Conservation (phyloP, 2,888 invertebrate species). For the Parelbella ahira region DNA sequence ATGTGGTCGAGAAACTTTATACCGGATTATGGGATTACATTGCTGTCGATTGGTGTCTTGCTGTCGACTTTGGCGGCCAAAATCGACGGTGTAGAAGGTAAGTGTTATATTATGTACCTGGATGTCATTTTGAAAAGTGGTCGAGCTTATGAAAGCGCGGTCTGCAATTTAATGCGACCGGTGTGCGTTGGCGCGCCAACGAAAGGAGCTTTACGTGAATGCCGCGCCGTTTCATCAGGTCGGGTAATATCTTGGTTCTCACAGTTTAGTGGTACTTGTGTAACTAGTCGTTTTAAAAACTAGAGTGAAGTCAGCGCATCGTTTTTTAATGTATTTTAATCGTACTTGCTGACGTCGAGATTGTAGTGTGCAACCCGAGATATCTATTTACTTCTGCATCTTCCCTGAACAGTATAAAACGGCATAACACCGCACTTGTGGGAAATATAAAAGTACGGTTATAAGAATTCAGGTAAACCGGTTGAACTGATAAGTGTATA, state of each 20-base stretch:
- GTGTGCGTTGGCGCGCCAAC: slow-evolving; percentile 44
- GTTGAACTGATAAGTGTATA: no score
- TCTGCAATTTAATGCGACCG: slow-evolving; percentile 49
- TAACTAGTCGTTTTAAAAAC: slow-evolving; percentile 77
- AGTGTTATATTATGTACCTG: slow-evolving; percentile 48
- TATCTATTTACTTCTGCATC: slow-evolving; percentile 13
- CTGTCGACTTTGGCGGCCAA: slow-evolving; percentile 67
- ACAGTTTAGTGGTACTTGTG: slow-evolving; percentile 69
- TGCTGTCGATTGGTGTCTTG: slow-evolving; percentile 69
- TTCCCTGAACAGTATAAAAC: no score
- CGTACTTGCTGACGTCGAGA: slow-evolving; percentile 54
- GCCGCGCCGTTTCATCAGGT: slow-evolving; percentile 45
- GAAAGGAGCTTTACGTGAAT: slow-evolving; percentile 49
- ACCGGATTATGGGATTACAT: slow-evolving; percentile 85
- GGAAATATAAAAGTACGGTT: no score
- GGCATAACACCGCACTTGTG: no score
- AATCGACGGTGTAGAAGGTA: slow-evolving; percentile 81
- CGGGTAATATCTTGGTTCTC: slow-evolving; percentile 70
- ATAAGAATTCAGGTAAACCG: no score
- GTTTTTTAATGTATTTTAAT: slow-evolving; percentile 73
- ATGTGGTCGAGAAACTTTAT: slow-evolving; percentile 85
- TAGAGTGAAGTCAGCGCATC: slow-evolving; percentile 75
- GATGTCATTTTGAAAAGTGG: slow-evolving; percentile 45
- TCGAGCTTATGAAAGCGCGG: slow-evolving; percentile 75
- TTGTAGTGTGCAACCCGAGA: slow-evolving; percentile 37